Evolutionary conservation across 2,888 invertebrate species (phyloP), one percentile per base, ranked within the genome.

Genomic region (Drosophila mulleri): DNA sequence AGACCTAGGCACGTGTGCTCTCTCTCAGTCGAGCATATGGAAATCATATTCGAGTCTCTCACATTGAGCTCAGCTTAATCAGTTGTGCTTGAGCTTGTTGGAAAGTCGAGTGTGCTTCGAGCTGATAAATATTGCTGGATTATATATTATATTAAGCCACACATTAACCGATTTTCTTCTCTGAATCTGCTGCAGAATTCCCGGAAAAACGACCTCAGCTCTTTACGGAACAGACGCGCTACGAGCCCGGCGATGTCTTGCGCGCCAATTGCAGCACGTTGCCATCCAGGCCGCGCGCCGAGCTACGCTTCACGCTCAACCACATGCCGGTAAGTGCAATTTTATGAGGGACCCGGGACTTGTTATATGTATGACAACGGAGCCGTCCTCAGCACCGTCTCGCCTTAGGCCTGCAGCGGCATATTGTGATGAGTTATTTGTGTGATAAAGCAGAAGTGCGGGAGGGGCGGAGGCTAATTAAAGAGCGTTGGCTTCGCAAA

Each of bases 261-360:
- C 94, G 94, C 62, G 97, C 96, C 61, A 97, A 97, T 93, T 97
- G 97, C 93, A 95, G 96, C 16, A 95, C 96, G 4, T 94, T 95
- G 11, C 95, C 96, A 11, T 96, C 96, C 7, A 94, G 94, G 76
- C 97, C 97, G 7, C 94, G 95, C 29, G 95, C 96, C 26, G 95
- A 95, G 76, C 94, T 97, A 74, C 95, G 95, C 78, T 96, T 97
- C 85, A 94, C 94, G 81, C 94, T 97, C 72, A 97, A 97, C 92
- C 96, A 96, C 90, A 94, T 95, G 77, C 95, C 95, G 93, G 97
- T 97, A 93, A 96, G 96, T 94, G 23, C 20, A 58, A 9, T 32
- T 35, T 18, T 7, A 42, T 26, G 23, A 39, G 14, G 23, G 32
- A 42, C 47, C 29, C n/a, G 5, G 39, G 11, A 16, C 18, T 6